Base-by-base conservation (phyloP, 35 echinoderm and acorn worm species). In the Lytechinus variegatus region DNA sequence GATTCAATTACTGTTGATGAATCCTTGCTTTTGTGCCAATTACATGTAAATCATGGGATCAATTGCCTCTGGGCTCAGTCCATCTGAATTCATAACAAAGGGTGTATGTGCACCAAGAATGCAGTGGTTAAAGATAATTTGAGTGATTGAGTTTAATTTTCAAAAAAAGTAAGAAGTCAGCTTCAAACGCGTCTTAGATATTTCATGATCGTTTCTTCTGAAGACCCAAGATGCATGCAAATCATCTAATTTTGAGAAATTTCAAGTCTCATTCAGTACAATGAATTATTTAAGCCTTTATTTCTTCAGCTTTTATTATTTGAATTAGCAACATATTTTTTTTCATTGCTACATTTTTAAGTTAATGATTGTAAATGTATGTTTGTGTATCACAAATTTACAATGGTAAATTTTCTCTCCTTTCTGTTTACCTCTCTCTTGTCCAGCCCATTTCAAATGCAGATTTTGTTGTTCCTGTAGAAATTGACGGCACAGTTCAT, bases 401-500 rank as follows among this genome's bases (percentile, higher is more conserved):
- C 53, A 89, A 54, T 87, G 5, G 53, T 89, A n/a, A 87, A 55
- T 27, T 87, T 52, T 54, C 6, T 53, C 21, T 96, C 94, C 1
- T 54, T 44, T 44, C 33, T 72, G 24, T 93, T n/a, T 86, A 5
- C 95, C 86, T n/a, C 95, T 89, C 28, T 92, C 66, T 53, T 96
- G 2, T 97, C 12, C 97, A 99, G 98, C 98, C 98, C 96, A 97
- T 99, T 95, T 97, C 95, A 96, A 99, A 99, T 99, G 97, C 98
- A 97, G 98, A 99, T 98, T 99, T 99, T 96, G 96, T 98, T 96
- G 98, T 99, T 97, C 98, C 98, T 86, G 98, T 99, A 96, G 98
- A 99, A 95, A 99, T 99, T 95, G 98, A 99, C 96, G 98, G 98
- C 54, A 99, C 98, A 93, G 97, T 98, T 90, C 98, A 99, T 96